Evolutionary conservation across 2,888 invertebrate species (phyloP).

Genomic region (Nowickia ferox): DNA sequence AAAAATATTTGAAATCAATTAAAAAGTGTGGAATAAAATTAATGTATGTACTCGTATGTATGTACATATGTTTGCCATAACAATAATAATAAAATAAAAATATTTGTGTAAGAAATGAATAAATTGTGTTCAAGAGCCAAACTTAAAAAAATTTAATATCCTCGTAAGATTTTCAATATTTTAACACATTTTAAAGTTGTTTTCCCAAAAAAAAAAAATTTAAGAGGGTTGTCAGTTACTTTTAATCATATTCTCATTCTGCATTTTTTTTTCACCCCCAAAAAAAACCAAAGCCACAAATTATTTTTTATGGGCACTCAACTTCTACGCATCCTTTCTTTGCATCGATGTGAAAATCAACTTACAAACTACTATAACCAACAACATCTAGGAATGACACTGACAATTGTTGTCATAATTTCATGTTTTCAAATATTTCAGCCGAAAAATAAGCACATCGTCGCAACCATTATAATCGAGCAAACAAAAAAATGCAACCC

Average conservation of each 20-base stretch:
- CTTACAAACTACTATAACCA: slow-evolving; percentile 19
- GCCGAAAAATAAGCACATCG: slow-evolving; percentile 62
- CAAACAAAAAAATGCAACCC: slow-evolving; percentile 43
- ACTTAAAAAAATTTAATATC: slow-evolving; percentile 10
- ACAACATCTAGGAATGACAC: slow-evolving; percentile 38
- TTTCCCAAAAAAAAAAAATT: background rate
- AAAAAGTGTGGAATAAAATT: too few species aligned
- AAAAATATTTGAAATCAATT: too few species aligned
- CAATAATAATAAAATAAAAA: slow-evolving; percentile 26
- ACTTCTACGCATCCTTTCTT: slow-evolving; percentile 63
- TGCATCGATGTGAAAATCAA: slow-evolving; percentile 27
- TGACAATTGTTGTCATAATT: slow-evolving; percentile 69
- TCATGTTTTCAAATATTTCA: slow-evolving; percentile 61
- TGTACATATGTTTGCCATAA: background rate
- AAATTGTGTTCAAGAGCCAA: background rate
- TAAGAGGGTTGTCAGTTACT: slow-evolving; percentile 54
- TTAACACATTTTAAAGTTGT: slow-evolving; percentile 23
- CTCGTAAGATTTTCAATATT: slow-evolving; percentile 32
- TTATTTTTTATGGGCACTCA: slow-evolving; percentile 75
- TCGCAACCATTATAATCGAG: slow-evolving; percentile 27
- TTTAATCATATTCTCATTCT: slow-evolving; percentile 26
- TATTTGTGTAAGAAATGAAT: slow-evolving; percentile 30
- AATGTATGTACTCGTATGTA: too few species aligned
- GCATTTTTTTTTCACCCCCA: slow-evolving; percentile 52
- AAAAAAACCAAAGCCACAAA: slow-evolving; percentile 73